Evolutionary conservation across 2,888 invertebrate genomes (phyloP).

Genomic region (Dione vanillae): DNA sequence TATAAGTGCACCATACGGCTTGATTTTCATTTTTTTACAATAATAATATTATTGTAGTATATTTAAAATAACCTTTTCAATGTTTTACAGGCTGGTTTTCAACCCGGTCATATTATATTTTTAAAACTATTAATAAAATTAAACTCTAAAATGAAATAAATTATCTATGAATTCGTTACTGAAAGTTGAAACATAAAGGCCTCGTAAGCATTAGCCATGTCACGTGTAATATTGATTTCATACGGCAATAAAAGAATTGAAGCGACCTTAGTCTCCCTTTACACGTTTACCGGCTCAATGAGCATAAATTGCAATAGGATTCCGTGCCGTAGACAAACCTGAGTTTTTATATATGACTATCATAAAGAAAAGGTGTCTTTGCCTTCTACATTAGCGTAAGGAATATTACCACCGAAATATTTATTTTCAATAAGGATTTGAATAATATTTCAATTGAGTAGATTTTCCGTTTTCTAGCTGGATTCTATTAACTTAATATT

Average conservation of each 20-base stretch:
- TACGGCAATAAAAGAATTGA: constrained; percentile 79
- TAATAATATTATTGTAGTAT: too few relatives aligned
- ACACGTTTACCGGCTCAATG: constrained; percentile 80
- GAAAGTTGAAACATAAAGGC: constrained; percentile 52
- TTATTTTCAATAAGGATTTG: constrained; percentile 8
- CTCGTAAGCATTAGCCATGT: constrained; percentile 55
- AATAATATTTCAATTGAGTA: constrained; percentile 1
- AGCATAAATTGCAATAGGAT: constrained; percentile 83
- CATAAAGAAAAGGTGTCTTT: constrained; percentile 65
- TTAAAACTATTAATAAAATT: background rate
- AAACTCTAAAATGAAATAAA: background rate
- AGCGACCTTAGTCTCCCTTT: constrained; percentile 76
- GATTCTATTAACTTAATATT: background rate
- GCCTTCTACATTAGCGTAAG: constrained; percentile 8
- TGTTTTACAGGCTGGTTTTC: too few relatives aligned
- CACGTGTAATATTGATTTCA: constrained; percentile 77
- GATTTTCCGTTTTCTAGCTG: background rate
- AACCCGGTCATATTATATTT: too few relatives aligned
- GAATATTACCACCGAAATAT: constrained; percentile 12
- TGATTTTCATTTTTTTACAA: too few relatives aligned
- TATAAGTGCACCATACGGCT: too few relatives aligned
- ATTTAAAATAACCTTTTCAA: too few relatives aligned
- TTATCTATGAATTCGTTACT: background rate
- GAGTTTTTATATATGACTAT: constrained; percentile 71
- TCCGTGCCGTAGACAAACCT: constrained; percentile 72